Percentiles rank a stretch among this genome's conserved stretches.
Conservation (phyloP, 1,140 invertebrate species). For the Drosophila triauraria region DNA sequence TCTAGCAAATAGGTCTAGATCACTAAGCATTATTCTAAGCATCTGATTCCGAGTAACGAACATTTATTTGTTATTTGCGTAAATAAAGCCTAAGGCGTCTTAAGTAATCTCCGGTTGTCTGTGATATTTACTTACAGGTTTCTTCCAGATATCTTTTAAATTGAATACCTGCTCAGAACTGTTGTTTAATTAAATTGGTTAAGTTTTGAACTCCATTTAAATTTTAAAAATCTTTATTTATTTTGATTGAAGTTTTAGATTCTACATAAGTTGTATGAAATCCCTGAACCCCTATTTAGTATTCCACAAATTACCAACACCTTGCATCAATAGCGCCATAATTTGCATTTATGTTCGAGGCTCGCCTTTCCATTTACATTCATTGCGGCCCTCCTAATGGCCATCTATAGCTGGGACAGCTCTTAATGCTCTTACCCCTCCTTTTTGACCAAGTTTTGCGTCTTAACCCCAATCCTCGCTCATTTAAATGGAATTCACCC, state of each 20-base stretch:
- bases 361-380: slow-evolving; percentile 8
- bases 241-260: background rate
- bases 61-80: slow-evolving; percentile 53
- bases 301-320: slow-evolving; percentile 7
- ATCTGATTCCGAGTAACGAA: slow-evolving; percentile 51
- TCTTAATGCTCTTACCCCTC: slow-evolving; percentile 23
- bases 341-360: slow-evolving; percentile 9
- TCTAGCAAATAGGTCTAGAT: slow-evolving; percentile 40
- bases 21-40: slow-evolving; percentile 63
- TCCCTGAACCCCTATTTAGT: background rate
- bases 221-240: background rate
- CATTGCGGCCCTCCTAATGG: slow-evolving; percentile 2
- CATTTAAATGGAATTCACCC: slow-evolving; percentile 36
- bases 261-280: background rate
- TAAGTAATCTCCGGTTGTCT: slow-evolving; percentile 39
- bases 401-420: background rate
- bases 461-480: slow-evolving; percentile 51
- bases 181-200: background rate
- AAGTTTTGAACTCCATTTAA: no score
- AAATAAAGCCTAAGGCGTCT: slow-evolving; percentile 75
- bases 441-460: background rate
- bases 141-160: background rate
- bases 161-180: no score
- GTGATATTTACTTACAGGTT: no score
- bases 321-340: background rate